phyloP scores from a whole-genome alignment of 2,113 vertebrate genomes.

The Astatoreochromis straeleni region DNA sequence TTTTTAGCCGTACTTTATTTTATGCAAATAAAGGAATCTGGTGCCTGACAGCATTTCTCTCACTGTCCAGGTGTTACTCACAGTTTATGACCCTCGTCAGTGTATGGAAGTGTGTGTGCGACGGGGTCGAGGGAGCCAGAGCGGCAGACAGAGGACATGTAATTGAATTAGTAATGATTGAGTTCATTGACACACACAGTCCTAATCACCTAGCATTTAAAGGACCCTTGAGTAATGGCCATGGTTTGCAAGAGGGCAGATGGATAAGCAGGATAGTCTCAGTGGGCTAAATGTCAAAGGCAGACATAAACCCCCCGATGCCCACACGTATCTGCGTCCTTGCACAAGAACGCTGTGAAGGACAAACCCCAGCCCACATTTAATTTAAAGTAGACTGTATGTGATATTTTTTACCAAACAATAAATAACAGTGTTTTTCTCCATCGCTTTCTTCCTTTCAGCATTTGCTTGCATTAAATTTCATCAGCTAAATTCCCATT shows the following conservation, averaged over 20 bases:
- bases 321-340: not conserved
- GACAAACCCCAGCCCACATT: not conserved
- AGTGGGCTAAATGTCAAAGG: constrained; percentile 38
- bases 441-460: not conserved
- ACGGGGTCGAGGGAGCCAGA: not conserved
- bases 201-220: constrained; percentile 40
- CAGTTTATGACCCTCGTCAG: constrained; percentile 36
- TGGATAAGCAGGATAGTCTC: constrained; percentile 22
- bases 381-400: not conserved
- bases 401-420: not conserved
- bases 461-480: not conserved
- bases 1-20: constrained; percentile 19
- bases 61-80: constrained; percentile 20
- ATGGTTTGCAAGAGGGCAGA: constrained; percentile 14
- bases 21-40: constrained; percentile 30
- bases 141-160: not conserved
- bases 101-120: not conserved
- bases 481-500: not conserved
- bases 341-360: constrained; percentile 8
- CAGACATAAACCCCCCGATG: not conserved
- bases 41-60: constrained; percentile 16
- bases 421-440: not conserved
- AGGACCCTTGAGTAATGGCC: constrained; percentile 28
- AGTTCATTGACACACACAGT: constrained; percentile 17
- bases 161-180: constrained; percentile 47